A percentile compares a stretch with the other conserved stretches of the same genome.
These are phyloP conservation scores for Dichetophora obliterata DNA, from an alignment of 2,888 invertebrate genomes.

Conservation along the genomic window DNA sequence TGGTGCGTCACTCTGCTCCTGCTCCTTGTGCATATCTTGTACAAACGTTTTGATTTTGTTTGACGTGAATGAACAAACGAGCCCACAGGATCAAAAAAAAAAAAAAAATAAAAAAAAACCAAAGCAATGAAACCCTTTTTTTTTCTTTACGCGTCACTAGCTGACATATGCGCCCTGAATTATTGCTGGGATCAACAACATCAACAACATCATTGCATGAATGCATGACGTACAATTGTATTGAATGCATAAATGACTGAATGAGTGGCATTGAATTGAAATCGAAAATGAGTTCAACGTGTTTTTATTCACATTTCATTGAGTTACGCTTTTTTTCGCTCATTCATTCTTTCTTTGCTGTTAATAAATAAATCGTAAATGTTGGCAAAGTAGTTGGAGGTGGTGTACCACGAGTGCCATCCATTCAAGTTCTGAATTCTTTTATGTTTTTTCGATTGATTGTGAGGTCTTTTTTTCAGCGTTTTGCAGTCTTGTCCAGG, in stretches of 20 bases:
- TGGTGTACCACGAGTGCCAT: constrained; percentile 7
- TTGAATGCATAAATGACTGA: constrained; percentile 2
- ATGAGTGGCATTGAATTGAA: constrained; percentile 14
- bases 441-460: constrained; percentile 35
- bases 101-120: background rate
- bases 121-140: constrained; percentile 21
- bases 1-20: background rate
- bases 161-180: constrained; percentile 60
- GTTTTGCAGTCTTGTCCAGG: background rate
- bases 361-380: background rate
- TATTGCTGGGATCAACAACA: constrained; percentile 27
- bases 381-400: background rate
- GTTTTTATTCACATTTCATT: constrained; percentile 57
- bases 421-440: constrained; percentile 42
- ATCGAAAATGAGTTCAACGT: constrained; percentile 59
- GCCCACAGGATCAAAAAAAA: background rate
- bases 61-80: constrained; percentile 20
- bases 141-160: constrained; percentile 57
- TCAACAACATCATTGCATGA: constrained; percentile 1
- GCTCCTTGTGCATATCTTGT: background rate
- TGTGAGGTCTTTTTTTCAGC: constrained; percentile 33
- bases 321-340: background rate
- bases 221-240: constrained; percentile 3
- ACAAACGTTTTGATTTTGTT: constrained; percentile 4
- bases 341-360: background rate